Percentiles rank a stretch among this genome's conserved stretches.
These are phyloP conservation scores for Gobius niger DNA, from an alignment of 2,113 vertebrate genomes.

Conservation along the genomic window DNA sequence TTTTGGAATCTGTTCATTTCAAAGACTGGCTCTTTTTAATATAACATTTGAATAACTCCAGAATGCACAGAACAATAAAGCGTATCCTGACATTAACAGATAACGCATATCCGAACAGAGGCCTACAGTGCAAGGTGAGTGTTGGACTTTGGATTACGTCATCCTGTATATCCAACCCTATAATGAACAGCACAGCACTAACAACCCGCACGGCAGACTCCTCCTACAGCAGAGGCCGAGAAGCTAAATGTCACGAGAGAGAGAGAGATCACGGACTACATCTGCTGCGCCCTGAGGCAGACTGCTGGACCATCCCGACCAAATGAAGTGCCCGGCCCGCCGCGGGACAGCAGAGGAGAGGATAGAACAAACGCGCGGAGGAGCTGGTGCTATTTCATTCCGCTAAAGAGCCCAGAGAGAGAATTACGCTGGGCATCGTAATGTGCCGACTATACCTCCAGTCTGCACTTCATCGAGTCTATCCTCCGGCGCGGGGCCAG, in stretches of 20 bases:
- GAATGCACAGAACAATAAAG: too few relatives aligned
- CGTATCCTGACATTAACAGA: too few relatives aligned
- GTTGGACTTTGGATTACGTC: too few relatives aligned
- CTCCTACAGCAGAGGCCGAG: not conserved
- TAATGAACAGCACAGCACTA: not conserved
- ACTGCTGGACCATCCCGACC: constrained; percentile 22
- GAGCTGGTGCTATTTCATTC: constrained; percentile 54
- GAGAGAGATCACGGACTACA: constrained; percentile 18
- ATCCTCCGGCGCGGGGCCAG: constrained; percentile 35
- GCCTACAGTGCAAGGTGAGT: too few relatives aligned
- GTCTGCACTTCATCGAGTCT: constrained; percentile 33
- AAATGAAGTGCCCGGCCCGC: constrained; percentile 34
- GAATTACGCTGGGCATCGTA: constrained; percentile 35
- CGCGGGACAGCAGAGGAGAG: constrained; percentile 8
- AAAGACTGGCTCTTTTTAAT: too few relatives aligned
- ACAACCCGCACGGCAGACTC: not conserved
- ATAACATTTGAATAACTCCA: too few relatives aligned
- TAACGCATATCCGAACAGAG: too few relatives aligned
- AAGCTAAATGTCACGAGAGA: constrained; percentile 25
- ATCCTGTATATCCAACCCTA: too few relatives aligned
- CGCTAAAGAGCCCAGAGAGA: constrained; percentile 51
- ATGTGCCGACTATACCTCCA: constrained; percentile 42
- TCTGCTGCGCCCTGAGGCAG: constrained; percentile 20
- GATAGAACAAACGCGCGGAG: constrained; percentile 23
- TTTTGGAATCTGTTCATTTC: too few relatives aligned